Conservation (phyloP, 2,797 vertebrate species). For the Mareca strepera region DNA sequence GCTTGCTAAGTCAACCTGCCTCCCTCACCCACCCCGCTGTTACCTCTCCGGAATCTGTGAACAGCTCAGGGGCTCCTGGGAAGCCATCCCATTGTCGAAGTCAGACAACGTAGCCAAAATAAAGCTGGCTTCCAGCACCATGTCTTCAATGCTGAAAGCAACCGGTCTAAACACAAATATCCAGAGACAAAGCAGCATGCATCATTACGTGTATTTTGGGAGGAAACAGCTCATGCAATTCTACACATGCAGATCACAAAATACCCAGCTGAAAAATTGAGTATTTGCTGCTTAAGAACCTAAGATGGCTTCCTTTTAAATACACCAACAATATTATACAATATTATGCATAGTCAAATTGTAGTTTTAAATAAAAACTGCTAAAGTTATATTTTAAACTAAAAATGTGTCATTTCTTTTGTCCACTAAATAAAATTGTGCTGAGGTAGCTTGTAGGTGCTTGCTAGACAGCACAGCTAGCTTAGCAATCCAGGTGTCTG, state of each 20-base stretch:
- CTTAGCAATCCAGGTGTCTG: background rate
- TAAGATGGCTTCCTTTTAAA: background rate
- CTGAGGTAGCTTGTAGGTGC: background rate
- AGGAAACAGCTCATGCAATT: background rate
- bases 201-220: fast-evolving
- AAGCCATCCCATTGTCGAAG: slow-evolving; percentile 48
- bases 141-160: slow-evolving; percentile 86
- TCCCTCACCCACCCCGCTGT: background rate
- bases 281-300: background rate
- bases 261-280: background rate
- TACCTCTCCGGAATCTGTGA: slow-evolving; percentile 66
- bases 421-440: background rate
- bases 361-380: background rate
- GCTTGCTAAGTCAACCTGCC: background rate
- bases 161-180: slow-evolving; percentile 82
- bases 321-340: background rate
- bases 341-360: background rate
- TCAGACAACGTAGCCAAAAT: slow-evolving; percentile 88
- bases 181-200: background rate
- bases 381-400: background rate
- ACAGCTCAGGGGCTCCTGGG: slow-evolving; percentile 58
- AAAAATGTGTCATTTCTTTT: background rate
- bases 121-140: slow-evolving; percentile 87
- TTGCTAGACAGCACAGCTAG: background rate
- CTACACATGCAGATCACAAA: background rate